phyloP scores from a whole-genome alignment of 2,113 vertebrate species.

The Megaceryle maxima region DNA sequence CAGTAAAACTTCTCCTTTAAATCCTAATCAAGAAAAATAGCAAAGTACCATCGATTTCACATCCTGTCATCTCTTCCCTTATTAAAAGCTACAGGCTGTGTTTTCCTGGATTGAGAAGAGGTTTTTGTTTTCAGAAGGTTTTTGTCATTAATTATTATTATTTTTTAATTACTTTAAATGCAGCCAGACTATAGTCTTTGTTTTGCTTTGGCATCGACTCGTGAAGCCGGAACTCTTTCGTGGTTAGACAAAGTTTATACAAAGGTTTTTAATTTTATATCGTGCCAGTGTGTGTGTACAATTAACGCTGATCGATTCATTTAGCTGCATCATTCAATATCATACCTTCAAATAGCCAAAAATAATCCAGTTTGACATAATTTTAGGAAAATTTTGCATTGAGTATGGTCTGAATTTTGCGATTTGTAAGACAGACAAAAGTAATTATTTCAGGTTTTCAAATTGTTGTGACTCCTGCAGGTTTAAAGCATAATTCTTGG shows the following conservation, averaged over 20 bases:
- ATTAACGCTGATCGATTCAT: background rate
- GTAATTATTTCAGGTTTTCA: background rate
- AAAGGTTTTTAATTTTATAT: background rate
- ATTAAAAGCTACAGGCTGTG: background rate
- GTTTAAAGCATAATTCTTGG: background rate
- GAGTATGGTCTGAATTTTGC: background rate
- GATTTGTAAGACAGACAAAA: background rate
- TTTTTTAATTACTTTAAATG: background rate
- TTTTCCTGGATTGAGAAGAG: background rate
- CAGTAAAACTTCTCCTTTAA: background rate
- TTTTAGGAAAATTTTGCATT: background rate
- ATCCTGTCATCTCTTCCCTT: background rate
- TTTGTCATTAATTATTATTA: background rate
- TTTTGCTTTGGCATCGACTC: background rate
- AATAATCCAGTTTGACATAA: background rate
- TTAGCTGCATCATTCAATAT: background rate
- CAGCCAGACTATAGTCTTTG: background rate
- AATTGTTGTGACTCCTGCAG: background rate
- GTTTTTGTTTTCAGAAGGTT: background rate
- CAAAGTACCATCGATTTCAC: accelerated
- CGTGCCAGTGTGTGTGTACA: accelerated
- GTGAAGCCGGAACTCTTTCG: background rate
- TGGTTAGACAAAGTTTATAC: background rate
- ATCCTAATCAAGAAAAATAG: background rate
- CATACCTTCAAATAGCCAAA: background rate